Percentiles rank a stretch among this genome's conserved stretches.
phyloP scores from a whole-genome alignment of 2,113 vertebrate genomes.

The Colius striatus region DNA sequence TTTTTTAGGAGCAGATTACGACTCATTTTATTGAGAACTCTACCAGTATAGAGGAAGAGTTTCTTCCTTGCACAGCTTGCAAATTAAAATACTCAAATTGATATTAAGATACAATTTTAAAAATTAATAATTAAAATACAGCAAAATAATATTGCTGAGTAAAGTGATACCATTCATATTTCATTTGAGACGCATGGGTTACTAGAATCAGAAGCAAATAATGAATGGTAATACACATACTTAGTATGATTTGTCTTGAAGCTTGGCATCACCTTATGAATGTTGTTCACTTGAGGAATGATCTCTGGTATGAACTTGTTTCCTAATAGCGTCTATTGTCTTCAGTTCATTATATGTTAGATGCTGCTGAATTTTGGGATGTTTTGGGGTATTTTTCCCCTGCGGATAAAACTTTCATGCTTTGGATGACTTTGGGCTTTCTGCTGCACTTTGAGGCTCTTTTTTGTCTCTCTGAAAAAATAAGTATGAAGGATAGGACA shows the following conservation, averaged over 20 bases:
- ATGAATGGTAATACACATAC: background rate
- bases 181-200: background rate
- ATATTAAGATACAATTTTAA: too few relatives aligned
- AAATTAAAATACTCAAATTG: background rate
- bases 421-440: background rate
- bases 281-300: background rate
- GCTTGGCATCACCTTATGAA: background rate
- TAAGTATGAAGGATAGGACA: background rate
- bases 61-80: background rate
- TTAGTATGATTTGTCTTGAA: background rate
- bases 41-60: background rate
- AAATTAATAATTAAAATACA: too few relatives aligned
- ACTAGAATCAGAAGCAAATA: background rate
- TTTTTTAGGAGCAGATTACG: background rate
- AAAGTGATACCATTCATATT: background rate
- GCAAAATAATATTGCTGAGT: background rate
- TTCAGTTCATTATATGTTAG: background rate
- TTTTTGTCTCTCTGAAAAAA: background rate
- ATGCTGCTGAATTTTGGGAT: background rate
- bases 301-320: background rate
- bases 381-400: background rate
- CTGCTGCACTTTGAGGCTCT: background rate
- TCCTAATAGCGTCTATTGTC: background rate
- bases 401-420: background rate
- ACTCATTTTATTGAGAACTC: background rate